Percentiles rank a stretch among this genome's conserved stretches.
Evolutionary conservation across 2,888 invertebrate genomes (phyloP).

Genomic region (Ernsta delagoae): DNA sequence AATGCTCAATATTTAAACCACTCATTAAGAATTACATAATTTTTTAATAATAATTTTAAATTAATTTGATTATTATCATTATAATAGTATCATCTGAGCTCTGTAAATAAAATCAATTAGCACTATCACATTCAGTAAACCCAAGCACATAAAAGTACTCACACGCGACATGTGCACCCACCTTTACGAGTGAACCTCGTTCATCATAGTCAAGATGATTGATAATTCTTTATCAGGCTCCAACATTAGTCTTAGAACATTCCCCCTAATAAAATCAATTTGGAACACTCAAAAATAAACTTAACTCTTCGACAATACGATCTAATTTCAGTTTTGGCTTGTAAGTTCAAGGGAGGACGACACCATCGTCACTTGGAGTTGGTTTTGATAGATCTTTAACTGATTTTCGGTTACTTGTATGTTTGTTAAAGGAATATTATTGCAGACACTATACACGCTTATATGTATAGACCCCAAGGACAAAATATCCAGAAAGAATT

Average conservation of each 20-base stretch:
- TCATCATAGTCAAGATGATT: constrained; percentile 78
- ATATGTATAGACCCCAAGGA: too few species aligned
- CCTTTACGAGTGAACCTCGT: constrained; percentile 52
- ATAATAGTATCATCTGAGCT: constrained; percentile 6
- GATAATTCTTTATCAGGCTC: constrained; percentile 74
- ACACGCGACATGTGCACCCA: constrained; percentile 45
- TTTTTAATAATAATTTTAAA: too few species aligned
- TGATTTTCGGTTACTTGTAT: too few species aligned
- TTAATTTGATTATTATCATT: background rate
- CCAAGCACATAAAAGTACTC: constrained; percentile 39
- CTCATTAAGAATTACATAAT: too few species aligned
- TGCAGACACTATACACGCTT: too few species aligned
- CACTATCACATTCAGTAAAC: constrained; percentile 42
- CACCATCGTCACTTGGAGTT: too few species aligned
- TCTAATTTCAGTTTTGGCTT: too few species aligned
- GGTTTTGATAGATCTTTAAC: too few species aligned
- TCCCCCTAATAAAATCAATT: constrained; percentile 53
- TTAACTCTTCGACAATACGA: background rate
- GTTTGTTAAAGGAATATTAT: too few species aligned
- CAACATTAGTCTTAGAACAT: constrained; percentile 52
- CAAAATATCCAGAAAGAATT: too few species aligned
- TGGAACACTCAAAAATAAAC: constrained; percentile 15
- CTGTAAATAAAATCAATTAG: constrained; percentile 19
- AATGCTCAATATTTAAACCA: too few species aligned
- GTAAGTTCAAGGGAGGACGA: too few species aligned